Evolutionary conservation across 1,140 invertebrate species (phyloP).

Genomic region (Lepidurus arcticus): DNA sequence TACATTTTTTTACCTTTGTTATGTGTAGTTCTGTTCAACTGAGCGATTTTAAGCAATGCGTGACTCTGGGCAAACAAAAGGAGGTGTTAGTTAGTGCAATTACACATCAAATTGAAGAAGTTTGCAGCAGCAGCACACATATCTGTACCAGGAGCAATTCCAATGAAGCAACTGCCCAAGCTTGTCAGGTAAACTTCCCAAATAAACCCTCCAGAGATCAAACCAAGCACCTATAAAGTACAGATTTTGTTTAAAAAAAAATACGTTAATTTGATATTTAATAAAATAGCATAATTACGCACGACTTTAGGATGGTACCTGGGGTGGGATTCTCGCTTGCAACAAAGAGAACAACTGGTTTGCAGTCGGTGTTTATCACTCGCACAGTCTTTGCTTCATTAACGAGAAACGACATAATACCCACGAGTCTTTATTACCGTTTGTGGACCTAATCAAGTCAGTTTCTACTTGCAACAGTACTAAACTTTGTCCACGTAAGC

Average conservation of each 20-base stretch:
- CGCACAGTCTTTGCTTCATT: neutral
- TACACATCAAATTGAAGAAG: constrained; percentile 19
- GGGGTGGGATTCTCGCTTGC: neutral
- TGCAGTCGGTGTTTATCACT: neutral
- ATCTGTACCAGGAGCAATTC: neutral
- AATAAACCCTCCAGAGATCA: too few relatives aligned
- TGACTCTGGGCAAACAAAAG: neutral
- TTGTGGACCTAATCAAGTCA: neutral
- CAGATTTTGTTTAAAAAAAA: neutral
- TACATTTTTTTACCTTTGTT: constrained; percentile 33
- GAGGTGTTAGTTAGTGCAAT: neutral
- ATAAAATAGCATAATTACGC: neutral
- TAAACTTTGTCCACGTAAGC: neutral
- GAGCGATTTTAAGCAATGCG: neutral
- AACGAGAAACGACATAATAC: neutral
- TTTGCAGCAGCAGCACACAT: neutral
- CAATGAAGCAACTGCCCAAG: neutral
- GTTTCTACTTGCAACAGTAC: neutral
- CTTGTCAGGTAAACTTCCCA: neutral
- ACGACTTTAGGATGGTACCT: neutral
- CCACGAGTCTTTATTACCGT: neutral
- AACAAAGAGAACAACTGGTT: neutral
- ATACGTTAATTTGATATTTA: neutral
- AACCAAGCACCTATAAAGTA: too few relatives aligned
- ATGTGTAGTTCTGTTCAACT: neutral